These are phyloP conservation scores for Halichondria panicea DNA, from an alignment of 37 sponge, comb jelly and placozoan genomes.

Conservation along the genomic window DNA sequence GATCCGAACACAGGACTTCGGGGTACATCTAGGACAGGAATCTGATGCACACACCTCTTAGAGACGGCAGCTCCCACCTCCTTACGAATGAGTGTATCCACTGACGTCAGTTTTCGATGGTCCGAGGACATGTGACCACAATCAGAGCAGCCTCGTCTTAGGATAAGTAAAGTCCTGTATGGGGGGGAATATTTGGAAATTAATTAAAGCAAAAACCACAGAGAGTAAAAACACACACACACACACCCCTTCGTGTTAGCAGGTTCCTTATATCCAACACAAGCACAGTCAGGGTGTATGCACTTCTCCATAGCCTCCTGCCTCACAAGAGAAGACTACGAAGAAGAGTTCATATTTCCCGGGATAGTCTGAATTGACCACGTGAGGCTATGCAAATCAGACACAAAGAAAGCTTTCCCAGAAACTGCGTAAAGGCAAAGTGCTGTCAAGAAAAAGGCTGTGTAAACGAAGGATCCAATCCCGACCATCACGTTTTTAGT, in stretches of 20 bases:
- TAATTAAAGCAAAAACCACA: background rate
- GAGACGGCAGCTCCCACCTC: slow-evolving; percentile 10
- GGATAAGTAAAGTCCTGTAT: slow-evolving; percentile 20
- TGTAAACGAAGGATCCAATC: no score
- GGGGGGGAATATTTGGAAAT: background rate
- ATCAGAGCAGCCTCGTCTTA: slow-evolving; percentile 14
- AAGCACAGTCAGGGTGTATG: slow-evolving; percentile 31
- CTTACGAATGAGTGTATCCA: slow-evolving; percentile 22
- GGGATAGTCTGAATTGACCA: no score
- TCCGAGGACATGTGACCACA: slow-evolving; percentile 38
- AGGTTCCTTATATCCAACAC: slow-evolving; percentile 31
- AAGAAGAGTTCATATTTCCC: no score
- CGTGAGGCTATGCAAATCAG: no score
- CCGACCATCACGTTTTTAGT: background rate
- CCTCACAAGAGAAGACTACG: no score
- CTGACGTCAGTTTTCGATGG: slow-evolving; percentile 37
- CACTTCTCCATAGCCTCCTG: slow-evolving; percentile 30
- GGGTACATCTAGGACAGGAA: slow-evolving; percentile 17
- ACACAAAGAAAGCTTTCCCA: no score
- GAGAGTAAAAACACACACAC: background rate
- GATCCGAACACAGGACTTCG: slow-evolving; percentile 22
- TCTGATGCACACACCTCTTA: slow-evolving; percentile 8
- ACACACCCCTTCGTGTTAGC: slow-evolving; percentile 12
- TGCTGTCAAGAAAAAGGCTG: no score
- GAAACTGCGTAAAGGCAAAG: no score